Evolutionary conservation across 2,113 vertebrate genomes (phyloP).

Genomic region (Heteronetta atricapilla): DNA sequence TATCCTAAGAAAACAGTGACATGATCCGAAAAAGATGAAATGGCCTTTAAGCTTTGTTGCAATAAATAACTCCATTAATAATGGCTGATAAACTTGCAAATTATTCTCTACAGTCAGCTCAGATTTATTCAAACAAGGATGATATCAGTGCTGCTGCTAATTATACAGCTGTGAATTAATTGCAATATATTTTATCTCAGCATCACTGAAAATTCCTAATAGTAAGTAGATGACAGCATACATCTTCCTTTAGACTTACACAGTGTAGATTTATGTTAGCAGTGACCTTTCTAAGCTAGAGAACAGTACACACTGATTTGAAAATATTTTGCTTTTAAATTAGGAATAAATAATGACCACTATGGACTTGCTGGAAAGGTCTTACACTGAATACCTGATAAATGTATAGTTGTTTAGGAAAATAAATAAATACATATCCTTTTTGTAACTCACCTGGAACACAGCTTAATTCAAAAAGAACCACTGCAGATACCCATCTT

Average conservation of each 20-base stretch:
- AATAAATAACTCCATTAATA: conserved; percentile 63
- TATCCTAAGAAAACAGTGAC: not conserved
- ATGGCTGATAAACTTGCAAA: conserved; percentile 67
- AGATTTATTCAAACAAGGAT: conserved; percentile 28
- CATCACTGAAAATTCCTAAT: not conserved
- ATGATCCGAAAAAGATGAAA: conserved; percentile 6
- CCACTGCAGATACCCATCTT: not conserved
- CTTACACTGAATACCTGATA: not conserved
- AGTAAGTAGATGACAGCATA: not conserved
- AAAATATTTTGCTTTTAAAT: not conserved
- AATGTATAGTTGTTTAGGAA: not conserved
- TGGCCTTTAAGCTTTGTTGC: conserved; percentile 56
- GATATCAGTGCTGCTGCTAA: not conserved
- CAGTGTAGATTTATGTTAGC: not conserved
- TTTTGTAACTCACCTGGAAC: not conserved
- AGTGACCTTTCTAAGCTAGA: not conserved
- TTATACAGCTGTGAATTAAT: not conserved
- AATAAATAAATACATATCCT: not conserved
- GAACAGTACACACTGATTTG: not conserved
- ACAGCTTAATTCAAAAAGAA: not conserved
- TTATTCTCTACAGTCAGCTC: conserved; percentile 49
- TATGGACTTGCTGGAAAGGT: not conserved
- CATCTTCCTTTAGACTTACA: not conserved
- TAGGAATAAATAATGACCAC: not conserved
- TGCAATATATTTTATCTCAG: not conserved